Base-by-base conservation (phyloP, 2,888 invertebrate genomes). In the Ptilodon capucinus region DNA sequence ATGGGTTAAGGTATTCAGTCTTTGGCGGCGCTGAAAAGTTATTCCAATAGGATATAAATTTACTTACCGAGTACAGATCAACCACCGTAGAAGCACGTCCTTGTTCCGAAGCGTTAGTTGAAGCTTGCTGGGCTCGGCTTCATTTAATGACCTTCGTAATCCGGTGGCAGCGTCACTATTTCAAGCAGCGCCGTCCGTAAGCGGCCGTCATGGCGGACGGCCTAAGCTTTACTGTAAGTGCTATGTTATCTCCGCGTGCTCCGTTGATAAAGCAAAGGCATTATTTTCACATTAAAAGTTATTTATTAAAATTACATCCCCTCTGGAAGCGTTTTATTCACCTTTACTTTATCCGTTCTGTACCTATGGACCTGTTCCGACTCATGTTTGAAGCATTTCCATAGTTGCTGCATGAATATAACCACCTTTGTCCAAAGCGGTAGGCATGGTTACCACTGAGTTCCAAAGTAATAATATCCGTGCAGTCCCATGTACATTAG, bases 161-260 rank as follows among this genome's bases (percentile, higher is more conserved):
- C 80, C 82, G 80, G 66, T 68, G 84, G 73, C 81, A 83, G 78
- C 81, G 79, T 74, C 86, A 79, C 78, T 81, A 81, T 84, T 74
- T 69, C 74, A 86, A 86, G 87, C 85, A 76, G 81, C 85, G 72
- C 84, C 82, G 74, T 84, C 85, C 80, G 81, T 84, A 87, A 91
- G 90, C 90, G 77, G 79, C 83, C 87, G 81, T 76, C 79, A 67
- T 76, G 81, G 72, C 60, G 69, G 75, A 86, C 88, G 86, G 81
- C 82, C 86, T 79, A 91, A 91, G 91, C 91, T 87, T 65, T 87
- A 91, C 91, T 91, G 90, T 91, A 90, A 91, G 91, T 91, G 91
- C 88, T 85, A 80, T 79, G 91, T 91, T 91, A 91, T 89, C 88
- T 90, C 88, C 89, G 90, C 91, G 91, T 84, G 90, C 87, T 90